Evolutionary conservation across 1,140 invertebrate genomes (phyloP), one percentile per base, ranked within the genome.

Genomic region (Zaprionus davidi): DNA sequence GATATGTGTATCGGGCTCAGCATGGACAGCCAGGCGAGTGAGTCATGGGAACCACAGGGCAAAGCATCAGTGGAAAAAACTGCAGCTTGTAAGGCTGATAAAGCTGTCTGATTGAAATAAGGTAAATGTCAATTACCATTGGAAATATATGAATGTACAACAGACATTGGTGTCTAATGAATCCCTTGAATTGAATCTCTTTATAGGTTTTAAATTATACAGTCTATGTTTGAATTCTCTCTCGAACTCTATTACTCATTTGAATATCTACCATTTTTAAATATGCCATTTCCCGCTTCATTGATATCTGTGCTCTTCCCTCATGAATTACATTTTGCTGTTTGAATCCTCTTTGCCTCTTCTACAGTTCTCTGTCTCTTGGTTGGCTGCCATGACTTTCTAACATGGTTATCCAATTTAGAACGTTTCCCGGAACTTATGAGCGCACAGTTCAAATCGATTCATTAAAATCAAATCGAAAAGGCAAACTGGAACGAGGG

Each of bases 341-440:
- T 28, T 28, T 28, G 5, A 28, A 6, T 13, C 22, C 44, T 36
- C 20, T 31, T 62, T 49, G 59, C 41, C 41, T 31, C n/a, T 51
- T 9, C 24, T 3, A 34, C 11, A 44, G n/a, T 17, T 12, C 46
- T 51, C 20, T 22, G 2, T 13, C 46, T 5, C 17, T 12, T 11
- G 12, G 1, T 24, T 22, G 46, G 11, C 46, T 51, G 20, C 2
- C 41, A 3, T 5, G 41, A n/a, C 4, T n/a, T 20, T 51, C 20
- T 22, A 88, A 87, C 71, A 79, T 83, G 85, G 78, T 90, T 85
- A 88, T 84, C 85, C 85, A 90, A 88, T 90, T 88, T 90, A 60
- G 72, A 36, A 24, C 34, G 20, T 2, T 88, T 88, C 80, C 76
- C 85, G 60, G 85, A 88, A 88, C 74, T 75, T 73, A 80, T 82